phyloP scores from a whole-genome alignment of 2,888 invertebrate genomes.

The Urechis unicinctus region DNA sequence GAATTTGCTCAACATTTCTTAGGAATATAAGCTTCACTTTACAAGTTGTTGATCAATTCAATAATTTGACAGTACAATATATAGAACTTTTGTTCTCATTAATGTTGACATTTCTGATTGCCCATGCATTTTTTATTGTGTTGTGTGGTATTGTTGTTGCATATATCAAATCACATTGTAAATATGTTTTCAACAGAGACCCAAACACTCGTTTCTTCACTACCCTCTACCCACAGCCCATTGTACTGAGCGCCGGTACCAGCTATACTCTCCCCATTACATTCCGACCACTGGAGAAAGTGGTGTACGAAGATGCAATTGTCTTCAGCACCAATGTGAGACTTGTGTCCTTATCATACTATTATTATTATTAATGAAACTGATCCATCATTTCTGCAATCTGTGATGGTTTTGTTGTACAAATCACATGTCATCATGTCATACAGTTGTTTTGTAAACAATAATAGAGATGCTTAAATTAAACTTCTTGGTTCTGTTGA shows the following conservation, averaged over 20 bases:
- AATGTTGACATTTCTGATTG: background rate
- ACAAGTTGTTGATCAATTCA: too few relatives aligned
- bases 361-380: background rate
- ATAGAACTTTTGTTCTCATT: too few relatives aligned
- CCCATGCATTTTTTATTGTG: background rate
- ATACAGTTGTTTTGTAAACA: too few relatives aligned
- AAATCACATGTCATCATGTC: too few relatives aligned
- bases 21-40: too few relatives aligned
- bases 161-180: background rate
- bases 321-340: slow-evolving; percentile 38
- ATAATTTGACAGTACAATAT: too few relatives aligned
- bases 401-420: too few relatives aligned
- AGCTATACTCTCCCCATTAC: slow-evolving; percentile 47
- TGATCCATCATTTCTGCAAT: too few relatives aligned
- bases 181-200: background rate
- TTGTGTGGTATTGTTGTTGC: background rate
- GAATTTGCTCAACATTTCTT: too few relatives aligned
- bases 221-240: slow-evolving; percentile 46
- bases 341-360: background rate
- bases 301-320: slow-evolving; percentile 40
- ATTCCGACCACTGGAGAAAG: slow-evolving; percentile 46
- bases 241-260: slow-evolving; percentile 48
- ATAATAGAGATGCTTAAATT: too few relatives aligned
- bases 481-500: too few relatives aligned
- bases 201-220: slow-evolving; percentile 43